Evolutionary conservation across 2,888 invertebrate species (phyloP).

Genomic region (Chloroclystis v-ata): DNA sequence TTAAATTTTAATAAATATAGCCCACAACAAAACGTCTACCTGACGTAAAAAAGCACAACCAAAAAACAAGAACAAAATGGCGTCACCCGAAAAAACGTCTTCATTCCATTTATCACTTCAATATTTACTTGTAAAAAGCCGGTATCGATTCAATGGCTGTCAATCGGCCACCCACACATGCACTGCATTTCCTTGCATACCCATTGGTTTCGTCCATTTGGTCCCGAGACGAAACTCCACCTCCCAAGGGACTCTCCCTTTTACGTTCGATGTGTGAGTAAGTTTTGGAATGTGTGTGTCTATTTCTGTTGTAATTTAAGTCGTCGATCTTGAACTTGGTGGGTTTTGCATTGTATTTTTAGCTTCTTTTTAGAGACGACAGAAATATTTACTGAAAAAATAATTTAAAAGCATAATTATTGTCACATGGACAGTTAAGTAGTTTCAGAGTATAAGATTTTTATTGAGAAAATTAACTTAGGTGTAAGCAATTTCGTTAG

Average conservation of each 20-base stretch:
- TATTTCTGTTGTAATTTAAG: conserved; percentile 54
- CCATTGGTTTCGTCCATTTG: conserved; percentile 70
- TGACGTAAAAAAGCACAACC: neutral
- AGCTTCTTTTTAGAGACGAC: too few species aligned
- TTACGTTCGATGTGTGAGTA: conserved; percentile 43
- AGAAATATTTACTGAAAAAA: too few species aligned
- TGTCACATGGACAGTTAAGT: too few species aligned
- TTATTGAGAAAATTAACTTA: too few species aligned
- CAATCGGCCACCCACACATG: conserved; percentile 51
- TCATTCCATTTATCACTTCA: conserved; percentile 20
- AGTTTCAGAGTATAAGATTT: too few species aligned
- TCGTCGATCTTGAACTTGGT: conserved; percentile 56
- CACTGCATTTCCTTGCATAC: conserved; percentile 73
- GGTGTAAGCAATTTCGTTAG: too few species aligned
- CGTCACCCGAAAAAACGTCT: neutral
- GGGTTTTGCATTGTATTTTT: neutral
- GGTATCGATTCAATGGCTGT: conserved; percentile 42
- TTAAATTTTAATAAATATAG: too few species aligned
- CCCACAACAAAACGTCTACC: too few species aligned
- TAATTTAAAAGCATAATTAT: too few species aligned
- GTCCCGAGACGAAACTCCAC: conserved; percentile 71
- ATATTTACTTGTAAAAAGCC: conserved; percentile 30
- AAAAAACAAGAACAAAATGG: conserved; percentile 1
- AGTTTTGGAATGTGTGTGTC: conserved; percentile 42
- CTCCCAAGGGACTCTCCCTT: conserved; percentile 76